Evolutionary conservation across 1,140 invertebrate species (phyloP).

Genomic region (Penaeus chinensis): DNA sequence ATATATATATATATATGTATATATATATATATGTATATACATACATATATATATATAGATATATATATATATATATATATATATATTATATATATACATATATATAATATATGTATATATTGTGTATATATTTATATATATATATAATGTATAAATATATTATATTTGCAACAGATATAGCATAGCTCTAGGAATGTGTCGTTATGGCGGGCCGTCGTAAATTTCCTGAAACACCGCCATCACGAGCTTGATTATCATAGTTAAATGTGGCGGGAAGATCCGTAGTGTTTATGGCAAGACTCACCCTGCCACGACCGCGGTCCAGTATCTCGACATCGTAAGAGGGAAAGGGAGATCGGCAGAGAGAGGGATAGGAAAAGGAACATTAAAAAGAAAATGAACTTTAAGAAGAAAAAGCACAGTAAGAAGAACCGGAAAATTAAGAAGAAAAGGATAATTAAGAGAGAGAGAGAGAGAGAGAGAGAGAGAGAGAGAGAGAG

Average conservation of each 20-base stretch:
- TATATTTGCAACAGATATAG: too few relatives aligned
- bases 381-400: neutral
- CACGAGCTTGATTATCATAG: too few relatives aligned
- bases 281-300: too few relatives aligned
- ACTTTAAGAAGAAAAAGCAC: neutral
- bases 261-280: too few relatives aligned
- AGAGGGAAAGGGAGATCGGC: neutral
- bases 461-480: neutral
- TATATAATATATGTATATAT: conserved; percentile 1
- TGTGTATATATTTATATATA: neutral
- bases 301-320: neutral
- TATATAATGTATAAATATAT: neutral
- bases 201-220: too few relatives aligned
- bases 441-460: neutral
- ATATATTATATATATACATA: conserved; percentile 5
- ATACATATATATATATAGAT: conserved; percentile 11
- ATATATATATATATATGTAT: conserved; percentile 6
- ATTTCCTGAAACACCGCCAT: too few relatives aligned
- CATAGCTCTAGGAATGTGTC: too few relatives aligned
- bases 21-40: conserved; percentile 16
- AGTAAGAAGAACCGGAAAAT: neutral
- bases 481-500: neutral
- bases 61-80: conserved; percentile 13
- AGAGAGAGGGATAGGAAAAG: conserved; percentile 6
- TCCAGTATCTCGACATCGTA: neutral